Conservation (phyloP, 2,888 invertebrate species). For the Trichogramma dendrolimi region DNA sequence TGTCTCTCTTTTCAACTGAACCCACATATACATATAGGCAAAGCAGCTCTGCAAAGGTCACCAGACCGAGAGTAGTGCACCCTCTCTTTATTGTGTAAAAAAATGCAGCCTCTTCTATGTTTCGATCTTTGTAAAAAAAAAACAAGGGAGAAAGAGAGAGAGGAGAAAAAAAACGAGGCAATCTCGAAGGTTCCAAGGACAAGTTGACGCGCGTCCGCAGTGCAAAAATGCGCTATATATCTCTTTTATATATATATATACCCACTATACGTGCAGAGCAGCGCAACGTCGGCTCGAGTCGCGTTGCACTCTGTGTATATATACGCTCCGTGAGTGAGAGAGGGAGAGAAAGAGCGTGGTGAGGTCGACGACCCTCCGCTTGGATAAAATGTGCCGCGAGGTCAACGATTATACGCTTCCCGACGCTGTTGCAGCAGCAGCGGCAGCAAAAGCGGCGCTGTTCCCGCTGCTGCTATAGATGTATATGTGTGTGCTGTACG, state of each 20-base stretch:
- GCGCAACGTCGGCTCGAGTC: neutral
- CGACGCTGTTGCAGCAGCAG: neutral
- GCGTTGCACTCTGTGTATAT: neutral
- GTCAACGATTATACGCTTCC: slow-evolving; percentile 27
- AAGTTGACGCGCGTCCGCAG: neutral
- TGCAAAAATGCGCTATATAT: neutral
- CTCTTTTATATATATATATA: neutral
- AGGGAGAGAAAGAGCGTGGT: slow-evolving; percentile 4
- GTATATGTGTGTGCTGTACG: too few species aligned
- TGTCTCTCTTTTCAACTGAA: neutral
- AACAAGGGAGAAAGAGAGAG: neutral
- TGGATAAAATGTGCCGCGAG: slow-evolving; percentile 29
- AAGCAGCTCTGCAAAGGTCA: neutral
- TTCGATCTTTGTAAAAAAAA: neutral
- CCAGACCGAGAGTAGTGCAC: neutral
- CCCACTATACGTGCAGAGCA: neutral
- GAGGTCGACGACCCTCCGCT: slow-evolving; percentile 9
- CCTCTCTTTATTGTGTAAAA: neutral
- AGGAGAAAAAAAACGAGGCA: neutral
- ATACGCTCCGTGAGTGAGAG: slow-evolving; percentile 5
- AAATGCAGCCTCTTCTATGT: neutral
- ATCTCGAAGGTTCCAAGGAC: too few species aligned
- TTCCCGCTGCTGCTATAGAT: too few species aligned
- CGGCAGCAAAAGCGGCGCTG: too few species aligned
- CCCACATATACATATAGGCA: neutral